Base-by-base conservation (phyloP, 2,888 invertebrate species). In the Apoderus coryli region DNA sequence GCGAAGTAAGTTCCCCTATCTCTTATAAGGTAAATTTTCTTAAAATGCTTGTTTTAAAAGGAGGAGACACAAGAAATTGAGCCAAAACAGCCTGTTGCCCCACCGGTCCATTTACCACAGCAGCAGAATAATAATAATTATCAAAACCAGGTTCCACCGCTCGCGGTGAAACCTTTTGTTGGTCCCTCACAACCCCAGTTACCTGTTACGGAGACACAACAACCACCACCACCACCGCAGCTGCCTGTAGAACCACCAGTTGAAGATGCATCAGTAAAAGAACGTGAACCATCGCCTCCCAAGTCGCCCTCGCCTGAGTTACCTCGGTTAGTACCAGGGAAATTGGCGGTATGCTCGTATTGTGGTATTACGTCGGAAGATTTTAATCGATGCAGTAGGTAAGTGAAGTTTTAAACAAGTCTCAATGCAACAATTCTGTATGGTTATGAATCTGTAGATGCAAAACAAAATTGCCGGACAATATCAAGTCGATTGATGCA, bases 331-430 rank as follows among this genome's bases (percentile, higher is more conserved):
- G 65, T 78, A 15, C 70, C 73, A 19, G 82, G 82, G 29, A 75
- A 71, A 62, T 59, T 77, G 41, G 82, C 82, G 4, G 67, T 88
- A 2, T 89, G 89, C 56, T 69, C 71, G 39, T 66, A 68, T 40
- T 89, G 89, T 54, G 88, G 88, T 10, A 74, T 76, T 49, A 67
- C 75, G 25, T 82, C 84, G 29, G 66, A 69, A 44, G 77, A 85
- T 55, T 81, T 85, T 53, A 76, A 72, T 44, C 71, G 70, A 37
- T 89, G 89, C 59, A 72, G 77, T 56, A 56, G 44, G 39, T 43
- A 29, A 10, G 33, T 24, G 11, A 6, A 19, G 19, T 19, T 19
- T n/a, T 19, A 6, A 19, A 19, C 19, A 7, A 19, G 6, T 19
- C 6, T 19, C 6, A 19, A 19, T n/a, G 19, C 7, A 19, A n/a